Conservation (phyloP, 2,113 vertebrate species). For the Orthonyx spaldingii region DNA sequence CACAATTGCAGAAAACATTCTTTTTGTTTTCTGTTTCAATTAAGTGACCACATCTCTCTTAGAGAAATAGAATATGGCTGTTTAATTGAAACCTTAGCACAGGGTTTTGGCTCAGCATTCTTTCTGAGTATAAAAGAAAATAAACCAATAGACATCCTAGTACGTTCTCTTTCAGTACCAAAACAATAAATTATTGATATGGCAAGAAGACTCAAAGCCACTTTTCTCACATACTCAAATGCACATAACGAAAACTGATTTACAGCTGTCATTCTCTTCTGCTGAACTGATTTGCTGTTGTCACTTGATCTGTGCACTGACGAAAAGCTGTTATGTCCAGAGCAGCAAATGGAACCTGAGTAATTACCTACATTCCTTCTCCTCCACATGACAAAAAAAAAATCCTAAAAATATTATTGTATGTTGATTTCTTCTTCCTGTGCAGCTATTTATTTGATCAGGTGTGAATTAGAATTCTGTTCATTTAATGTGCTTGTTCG, state of each 20-base stretch:
- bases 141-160: not conserved
- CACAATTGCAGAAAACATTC: not conserved
- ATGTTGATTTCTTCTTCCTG: conserved; percentile 66
- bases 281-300: conserved; percentile 41
- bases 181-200: not conserved
- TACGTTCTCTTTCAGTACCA: not conserved
- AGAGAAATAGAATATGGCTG: not conserved
- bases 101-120: not conserved
- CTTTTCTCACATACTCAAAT: conserved; percentile 20
- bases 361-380: conserved; percentile 18
- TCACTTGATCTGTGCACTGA: conserved; percentile 58
- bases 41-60: not conserved
- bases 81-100: conserved; percentile 3
- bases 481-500: conserved; percentile 78
- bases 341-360: conserved; percentile 33
- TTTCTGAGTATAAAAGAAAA: conserved; percentile 4
- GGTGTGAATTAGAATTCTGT: conserved; percentile 84
- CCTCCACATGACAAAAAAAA: not conserved
- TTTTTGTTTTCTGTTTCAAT: conserved; percentile 36
- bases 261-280: conserved; percentile 55
- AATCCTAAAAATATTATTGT: conserved; percentile 22
- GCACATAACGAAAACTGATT: conserved; percentile 29
- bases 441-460: conserved; percentile 80
- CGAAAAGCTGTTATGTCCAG: conserved; percentile 59
- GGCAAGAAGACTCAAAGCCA: not conserved